Evolutionary conservation across 2,797 vertebrate genomes (phyloP).

Genomic region (Coregonus suidteri): DNA sequence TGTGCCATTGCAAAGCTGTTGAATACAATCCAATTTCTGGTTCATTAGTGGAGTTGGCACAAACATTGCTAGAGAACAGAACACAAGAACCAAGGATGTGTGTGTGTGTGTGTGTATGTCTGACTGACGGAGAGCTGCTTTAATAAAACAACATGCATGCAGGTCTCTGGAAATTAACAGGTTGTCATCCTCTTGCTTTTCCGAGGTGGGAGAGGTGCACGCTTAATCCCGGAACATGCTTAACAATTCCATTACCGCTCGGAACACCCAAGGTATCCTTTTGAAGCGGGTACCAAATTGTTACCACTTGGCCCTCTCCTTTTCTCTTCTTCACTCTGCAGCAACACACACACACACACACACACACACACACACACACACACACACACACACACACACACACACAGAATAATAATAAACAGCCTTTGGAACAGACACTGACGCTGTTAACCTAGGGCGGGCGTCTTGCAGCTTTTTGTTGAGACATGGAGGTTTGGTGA

Average conservation of each 20-base stretch:
- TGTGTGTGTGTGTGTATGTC: conserved; percentile 17
- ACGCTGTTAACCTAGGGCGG: conserved; percentile 13
- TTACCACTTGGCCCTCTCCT: conserved; percentile 68
- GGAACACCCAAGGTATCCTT: conserved; percentile 70
- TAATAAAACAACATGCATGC: conserved; percentile 4
- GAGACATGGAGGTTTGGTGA: conserved; percentile 15
- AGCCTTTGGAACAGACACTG: conserved; percentile 16
- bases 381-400: background rate
- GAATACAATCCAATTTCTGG: background rate
- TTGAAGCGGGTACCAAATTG: conserved; percentile 77
- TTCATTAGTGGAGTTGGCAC: no score
- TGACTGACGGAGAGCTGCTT: conserved; percentile 38
- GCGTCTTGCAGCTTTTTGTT: conserved; percentile 26
- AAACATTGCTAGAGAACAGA: no score
- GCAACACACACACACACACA: background rate
- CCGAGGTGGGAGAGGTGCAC: conserved; percentile 39
- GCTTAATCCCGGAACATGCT: conserved; percentile 65
- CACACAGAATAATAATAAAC: conserved; percentile 21
- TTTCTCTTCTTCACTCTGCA: conserved; percentile 15
- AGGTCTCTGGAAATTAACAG: conserved; percentile 34
- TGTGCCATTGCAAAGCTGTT: background rate
- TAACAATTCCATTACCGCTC: conserved; percentile 69
- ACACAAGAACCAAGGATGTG: background rate
- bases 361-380: no score
- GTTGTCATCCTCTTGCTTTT: conserved; percentile 66